Conservation (phyloP, 2,113 vertebrate genomes). For the Sitta europaea region DNA sequence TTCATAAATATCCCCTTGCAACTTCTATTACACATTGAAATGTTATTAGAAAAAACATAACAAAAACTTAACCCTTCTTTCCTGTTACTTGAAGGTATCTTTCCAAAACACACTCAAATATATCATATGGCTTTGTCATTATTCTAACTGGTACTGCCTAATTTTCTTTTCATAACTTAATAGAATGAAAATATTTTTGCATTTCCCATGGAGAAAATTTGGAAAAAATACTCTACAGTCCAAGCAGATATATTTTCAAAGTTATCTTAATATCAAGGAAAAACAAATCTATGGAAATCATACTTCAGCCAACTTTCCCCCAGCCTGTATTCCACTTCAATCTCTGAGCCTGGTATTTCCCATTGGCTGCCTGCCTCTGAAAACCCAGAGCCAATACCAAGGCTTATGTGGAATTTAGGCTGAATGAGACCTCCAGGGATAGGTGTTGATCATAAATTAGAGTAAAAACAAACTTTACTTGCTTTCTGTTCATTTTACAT, state of each 20-base stretch:
- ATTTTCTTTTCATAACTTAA: background rate
- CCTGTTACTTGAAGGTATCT: background rate
- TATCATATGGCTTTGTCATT: background rate
- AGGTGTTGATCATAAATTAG: background rate
- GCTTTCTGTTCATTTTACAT: background rate
- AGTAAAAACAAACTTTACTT: background rate
- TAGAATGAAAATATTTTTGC: background rate
- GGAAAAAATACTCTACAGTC: background rate
- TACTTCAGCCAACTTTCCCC: background rate
- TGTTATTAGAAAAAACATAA: background rate
- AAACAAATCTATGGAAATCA: background rate
- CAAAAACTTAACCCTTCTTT: background rate
- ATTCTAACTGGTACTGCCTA: background rate
- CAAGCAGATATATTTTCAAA: background rate
- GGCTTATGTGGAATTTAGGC: background rate
- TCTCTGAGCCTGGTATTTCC: background rate
- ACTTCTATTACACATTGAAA: background rate
- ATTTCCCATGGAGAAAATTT: background rate
- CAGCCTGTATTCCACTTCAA: background rate
- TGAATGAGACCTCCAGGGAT: background rate
- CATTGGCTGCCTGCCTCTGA: background rate
- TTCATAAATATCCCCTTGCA: background rate
- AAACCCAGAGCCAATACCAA: background rate
- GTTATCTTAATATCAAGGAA: background rate
- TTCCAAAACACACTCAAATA: background rate